Conservation (phyloP, 2,113 vertebrate species). For the Sminthopsis crassicaudata region DNA sequence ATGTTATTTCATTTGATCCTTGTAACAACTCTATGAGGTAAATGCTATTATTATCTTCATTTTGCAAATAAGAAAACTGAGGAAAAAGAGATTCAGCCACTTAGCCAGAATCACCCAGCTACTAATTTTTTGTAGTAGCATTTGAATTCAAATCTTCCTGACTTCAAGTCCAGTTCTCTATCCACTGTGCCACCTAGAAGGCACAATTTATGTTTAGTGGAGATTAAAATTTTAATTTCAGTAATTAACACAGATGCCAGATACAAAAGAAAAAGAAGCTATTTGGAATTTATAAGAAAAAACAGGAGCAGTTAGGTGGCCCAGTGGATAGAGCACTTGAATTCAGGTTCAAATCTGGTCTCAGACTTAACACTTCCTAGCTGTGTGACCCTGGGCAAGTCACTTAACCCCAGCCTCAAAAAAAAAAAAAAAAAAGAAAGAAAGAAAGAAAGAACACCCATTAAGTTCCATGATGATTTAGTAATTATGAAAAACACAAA, state of each 20-base stretch:
- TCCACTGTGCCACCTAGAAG: background rate
- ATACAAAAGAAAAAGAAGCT: background rate
- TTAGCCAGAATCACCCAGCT: background rate
- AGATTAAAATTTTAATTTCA: background rate
- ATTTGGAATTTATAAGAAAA: constrained; percentile 2
- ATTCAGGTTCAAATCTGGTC: no score
- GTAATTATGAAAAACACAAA: background rate
- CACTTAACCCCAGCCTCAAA: no score
- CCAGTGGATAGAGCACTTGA: no score
- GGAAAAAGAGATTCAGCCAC: background rate
- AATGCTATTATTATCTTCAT: background rate
- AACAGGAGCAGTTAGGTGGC: no score
- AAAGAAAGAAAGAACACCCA: no score
- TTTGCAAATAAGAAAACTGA: background rate
- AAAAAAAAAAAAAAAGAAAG: no score
- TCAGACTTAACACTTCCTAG: no score
- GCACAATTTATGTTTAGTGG: background rate
- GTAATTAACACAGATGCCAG: background rate
- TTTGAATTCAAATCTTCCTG: background rate
- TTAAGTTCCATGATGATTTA: background rate
- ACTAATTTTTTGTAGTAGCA: background rate
- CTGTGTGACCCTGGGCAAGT: no score
- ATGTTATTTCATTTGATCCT: background rate
- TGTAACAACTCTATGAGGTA: background rate
- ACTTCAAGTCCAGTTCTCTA: background rate